These are phyloP conservation scores for Notechis scutatus DNA, from an alignment of 2,113 vertebrate species.

Conservation along the genomic window DNA sequence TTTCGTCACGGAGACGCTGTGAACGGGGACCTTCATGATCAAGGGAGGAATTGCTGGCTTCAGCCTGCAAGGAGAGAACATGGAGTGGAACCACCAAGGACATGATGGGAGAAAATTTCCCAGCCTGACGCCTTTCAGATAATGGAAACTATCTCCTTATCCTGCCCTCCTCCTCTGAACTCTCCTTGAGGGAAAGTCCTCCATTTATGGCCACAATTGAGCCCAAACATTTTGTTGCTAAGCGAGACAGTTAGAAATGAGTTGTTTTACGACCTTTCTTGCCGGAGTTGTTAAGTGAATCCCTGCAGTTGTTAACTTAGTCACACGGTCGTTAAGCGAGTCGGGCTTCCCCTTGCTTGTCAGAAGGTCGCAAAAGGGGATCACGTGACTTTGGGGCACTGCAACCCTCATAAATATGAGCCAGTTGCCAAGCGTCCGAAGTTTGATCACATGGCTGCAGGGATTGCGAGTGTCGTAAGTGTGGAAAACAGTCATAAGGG, in stretches of 20 bases:
- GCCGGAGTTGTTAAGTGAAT: not conserved
- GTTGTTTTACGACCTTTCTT: not conserved
- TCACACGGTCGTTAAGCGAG: too few relatives aligned
- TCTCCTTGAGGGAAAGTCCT: not conserved
- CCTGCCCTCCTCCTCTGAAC: not conserved
- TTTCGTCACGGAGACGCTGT: constrained; percentile 90
- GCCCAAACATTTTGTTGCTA: not conserved
- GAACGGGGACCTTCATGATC: constrained; percentile 86
- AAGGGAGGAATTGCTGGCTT: constrained; percentile 67
- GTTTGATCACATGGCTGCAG: not conserved
- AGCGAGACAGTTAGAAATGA: not conserved
- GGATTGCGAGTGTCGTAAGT: not conserved
- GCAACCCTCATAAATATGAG: not conserved
- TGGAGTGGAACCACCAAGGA: accelerated
- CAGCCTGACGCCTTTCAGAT: too few relatives aligned
- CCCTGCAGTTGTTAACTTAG: not conserved
- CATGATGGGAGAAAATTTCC: too few relatives aligned
- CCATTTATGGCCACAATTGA: not conserved
- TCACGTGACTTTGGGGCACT: not conserved
- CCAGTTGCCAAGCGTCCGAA: not conserved
- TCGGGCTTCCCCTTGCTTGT: too few relatives aligned
- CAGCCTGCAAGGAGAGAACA: constrained; percentile 65
- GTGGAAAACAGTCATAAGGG: not conserved
- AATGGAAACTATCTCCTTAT: not conserved
- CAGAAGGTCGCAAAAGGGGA: not conserved